Conservation (phyloP, 2,797 vertebrate species). For the Ctenopoma kingsleyae region DNA sequence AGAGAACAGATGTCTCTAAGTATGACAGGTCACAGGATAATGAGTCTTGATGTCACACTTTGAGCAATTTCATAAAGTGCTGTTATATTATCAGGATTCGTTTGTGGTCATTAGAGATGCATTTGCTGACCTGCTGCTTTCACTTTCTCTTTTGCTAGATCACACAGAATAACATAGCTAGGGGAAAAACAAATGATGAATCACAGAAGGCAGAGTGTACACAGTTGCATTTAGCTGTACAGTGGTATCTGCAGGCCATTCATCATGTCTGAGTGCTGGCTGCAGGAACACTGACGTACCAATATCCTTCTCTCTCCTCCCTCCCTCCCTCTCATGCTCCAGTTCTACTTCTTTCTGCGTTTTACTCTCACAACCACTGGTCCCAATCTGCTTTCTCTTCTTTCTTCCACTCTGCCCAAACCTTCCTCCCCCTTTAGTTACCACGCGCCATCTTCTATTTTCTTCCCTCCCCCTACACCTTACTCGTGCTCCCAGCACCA, state of each 20-base stretch:
- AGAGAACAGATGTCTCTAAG: slow-evolving; percentile 4
- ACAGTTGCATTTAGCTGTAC: slow-evolving; percentile 47
- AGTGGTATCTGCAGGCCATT: slow-evolving; percentile 60
- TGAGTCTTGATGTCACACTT: slow-evolving; percentile 2
- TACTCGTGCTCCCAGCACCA: background rate
- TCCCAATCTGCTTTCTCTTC: slow-evolving; percentile 24
- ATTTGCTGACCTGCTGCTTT: slow-evolving; percentile 22
- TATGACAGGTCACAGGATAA: background rate
- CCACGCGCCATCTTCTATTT: slow-evolving; percentile 18
- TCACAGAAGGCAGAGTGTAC: slow-evolving; percentile 46
- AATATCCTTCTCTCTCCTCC: slow-evolving; percentile 5
- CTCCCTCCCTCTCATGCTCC: slow-evolving; percentile 35
- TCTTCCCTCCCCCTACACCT: slow-evolving; percentile 2
- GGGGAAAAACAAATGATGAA: slow-evolving; percentile 41
- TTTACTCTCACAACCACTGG: slow-evolving; percentile 21
- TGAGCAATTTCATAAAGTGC: background rate
- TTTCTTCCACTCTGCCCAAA: slow-evolving; percentile 18
- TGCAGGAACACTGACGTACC: slow-evolving; percentile 47
- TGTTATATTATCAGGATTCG: slow-evolving; percentile 4
- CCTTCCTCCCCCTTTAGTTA: slow-evolving; percentile 16
- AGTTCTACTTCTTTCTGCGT: slow-evolving; percentile 40
- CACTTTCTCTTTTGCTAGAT: slow-evolving; percentile 27
- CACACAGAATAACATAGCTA: slow-evolving; percentile 22
- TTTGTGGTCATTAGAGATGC: slow-evolving; percentile 10
- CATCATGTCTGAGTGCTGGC: slow-evolving; percentile 59